Conservation (phyloP, 1,140 invertebrate species). For the Drosophila virilis region DNA sequence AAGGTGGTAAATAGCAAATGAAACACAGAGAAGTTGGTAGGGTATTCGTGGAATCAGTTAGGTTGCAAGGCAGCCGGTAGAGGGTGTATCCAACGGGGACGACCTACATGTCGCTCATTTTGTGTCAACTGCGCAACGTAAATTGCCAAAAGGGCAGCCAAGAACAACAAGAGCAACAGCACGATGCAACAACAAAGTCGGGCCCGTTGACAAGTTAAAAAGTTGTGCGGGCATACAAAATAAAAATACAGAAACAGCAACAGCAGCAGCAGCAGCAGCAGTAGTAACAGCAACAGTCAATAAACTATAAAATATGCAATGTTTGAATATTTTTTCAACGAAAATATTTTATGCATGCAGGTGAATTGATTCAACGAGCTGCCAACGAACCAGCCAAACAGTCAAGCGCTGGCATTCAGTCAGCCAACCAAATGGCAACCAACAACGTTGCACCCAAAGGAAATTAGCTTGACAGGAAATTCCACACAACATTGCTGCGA, state of each 20-base stretch:
- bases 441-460: conserved; percentile 68
- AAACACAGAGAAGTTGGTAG: conserved; percentile 14
- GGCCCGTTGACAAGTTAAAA: conserved; percentile 43
- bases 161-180: conserved; percentile 15
- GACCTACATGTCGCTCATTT: conserved; percentile 66
- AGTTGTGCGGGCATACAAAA: conserved; percentile 31
- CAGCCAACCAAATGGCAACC: conserved; percentile 52
- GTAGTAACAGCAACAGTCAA: conserved; percentile 56
- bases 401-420: conserved; percentile 16
- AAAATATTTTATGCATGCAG: conserved; percentile 81
- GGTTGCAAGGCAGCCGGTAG: neutral
- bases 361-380: conserved; percentile 80
- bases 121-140: conserved; percentile 68
- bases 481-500: conserved; percentile 71
- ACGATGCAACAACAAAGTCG: conserved; percentile 14
- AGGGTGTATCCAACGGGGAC: conserved; percentile 48
- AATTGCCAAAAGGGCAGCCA: conserved; percentile 59
- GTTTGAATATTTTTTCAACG: conserved; percentile 72
- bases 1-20: conserved; percentile 75
- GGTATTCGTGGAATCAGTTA: no score
- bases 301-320: conserved; percentile 82
- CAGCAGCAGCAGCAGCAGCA: conserved; percentile 27
- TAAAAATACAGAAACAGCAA: conserved; percentile 10
- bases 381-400: conserved; percentile 40
- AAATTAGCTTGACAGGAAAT: conserved; percentile 81